phyloP scores from a whole-genome alignment of 2,113 vertebrate genomes.

The Chitala chitala region DNA sequence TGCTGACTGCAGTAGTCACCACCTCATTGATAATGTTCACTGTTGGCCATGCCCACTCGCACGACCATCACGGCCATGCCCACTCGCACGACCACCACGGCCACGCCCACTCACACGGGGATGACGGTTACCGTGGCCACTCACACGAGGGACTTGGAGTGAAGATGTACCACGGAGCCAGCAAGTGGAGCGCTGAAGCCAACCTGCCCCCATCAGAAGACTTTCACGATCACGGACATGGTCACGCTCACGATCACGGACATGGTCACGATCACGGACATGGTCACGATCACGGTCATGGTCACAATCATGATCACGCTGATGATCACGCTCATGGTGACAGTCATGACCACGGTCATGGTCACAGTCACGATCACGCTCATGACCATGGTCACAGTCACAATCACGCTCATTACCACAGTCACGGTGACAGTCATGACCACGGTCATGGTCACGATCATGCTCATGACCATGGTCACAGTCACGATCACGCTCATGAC shows the following conservation, averaged over 20 bases:
- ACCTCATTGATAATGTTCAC: slow-evolving; percentile 33
- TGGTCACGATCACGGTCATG: no score
- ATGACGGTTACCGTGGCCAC: slow-evolving; percentile 48
- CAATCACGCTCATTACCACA: no score
- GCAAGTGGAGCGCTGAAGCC: slow-evolving; percentile 69
- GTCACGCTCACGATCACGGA: not conserved
- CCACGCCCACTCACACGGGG: slow-evolving; percentile 54
- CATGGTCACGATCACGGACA: slow-evolving; percentile 22
- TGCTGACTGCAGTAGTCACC: slow-evolving; percentile 41
- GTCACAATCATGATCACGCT: slow-evolving; percentile 31
- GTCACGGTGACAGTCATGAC: no score
- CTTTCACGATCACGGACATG: slow-evolving; percentile 43
- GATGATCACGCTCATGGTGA: slow-evolving; percentile 24
- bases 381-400: no score
- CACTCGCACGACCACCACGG: slow-evolving; percentile 34
- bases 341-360: no score
- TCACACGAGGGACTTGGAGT: slow-evolving; percentile 42
- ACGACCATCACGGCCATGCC: slow-evolving; percentile 44
- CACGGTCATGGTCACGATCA: no score
- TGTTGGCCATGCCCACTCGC: slow-evolving; percentile 53
- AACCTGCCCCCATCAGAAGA: slow-evolving; percentile 50
- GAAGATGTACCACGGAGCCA: slow-evolving; percentile 65
- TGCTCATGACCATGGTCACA: no score
- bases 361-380: no score
- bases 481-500: slow-evolving; percentile 45